Evolutionary conservation across 2,797 vertebrate species (phyloP).

Genomic region (Vespertilio murinus): DNA sequence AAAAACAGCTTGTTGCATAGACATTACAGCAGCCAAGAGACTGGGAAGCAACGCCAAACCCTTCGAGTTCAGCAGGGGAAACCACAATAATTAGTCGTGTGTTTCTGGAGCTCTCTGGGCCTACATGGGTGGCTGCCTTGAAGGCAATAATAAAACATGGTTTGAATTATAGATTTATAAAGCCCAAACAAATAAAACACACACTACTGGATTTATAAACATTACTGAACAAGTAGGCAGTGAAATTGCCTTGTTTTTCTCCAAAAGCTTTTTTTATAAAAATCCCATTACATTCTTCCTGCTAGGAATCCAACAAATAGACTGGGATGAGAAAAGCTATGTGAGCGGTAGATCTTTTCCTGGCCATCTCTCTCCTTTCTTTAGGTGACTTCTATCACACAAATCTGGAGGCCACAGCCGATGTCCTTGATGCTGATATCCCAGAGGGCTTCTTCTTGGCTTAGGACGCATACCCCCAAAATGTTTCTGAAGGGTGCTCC

Average conservation of each 20-base stretch:
- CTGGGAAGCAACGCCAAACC: slow-evolving; percentile 47
- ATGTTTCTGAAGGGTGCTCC: not conserved
- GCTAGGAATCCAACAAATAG: not conserved
- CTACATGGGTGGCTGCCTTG: slow-evolving; percentile 63
- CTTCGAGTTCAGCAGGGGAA: slow-evolving; percentile 70
- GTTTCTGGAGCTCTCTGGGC: slow-evolving; percentile 61
- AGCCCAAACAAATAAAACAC: slow-evolving; percentile 77
- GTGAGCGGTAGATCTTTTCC: not conserved
- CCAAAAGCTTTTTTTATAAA: slow-evolving; percentile 55
- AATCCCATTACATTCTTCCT: slow-evolving; percentile 53
- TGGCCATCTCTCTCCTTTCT: not conserved
- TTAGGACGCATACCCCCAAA: not conserved
- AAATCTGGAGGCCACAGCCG: not conserved
- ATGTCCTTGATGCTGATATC: not conserved
- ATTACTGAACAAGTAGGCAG: slow-evolving; percentile 48
- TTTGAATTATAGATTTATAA: slow-evolving; percentile 64
- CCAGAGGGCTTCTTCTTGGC: not conserved
- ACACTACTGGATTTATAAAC: slow-evolving; percentile 73
- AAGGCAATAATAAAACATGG: slow-evolving; percentile 70
- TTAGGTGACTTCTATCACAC: not conserved
- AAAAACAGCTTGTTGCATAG: slow-evolving; percentile 44
- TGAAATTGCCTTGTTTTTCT: slow-evolving; percentile 65
- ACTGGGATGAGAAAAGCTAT: not conserved
- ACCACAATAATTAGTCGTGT: slow-evolving; percentile 71
- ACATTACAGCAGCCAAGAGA: slow-evolving; percentile 52